A percentile compares a stretch with the other conserved stretches of the same genome.
Conservation (phyloP, 53 echinoderm and acorn worm genomes). For the Antedon mediterranea region DNA sequence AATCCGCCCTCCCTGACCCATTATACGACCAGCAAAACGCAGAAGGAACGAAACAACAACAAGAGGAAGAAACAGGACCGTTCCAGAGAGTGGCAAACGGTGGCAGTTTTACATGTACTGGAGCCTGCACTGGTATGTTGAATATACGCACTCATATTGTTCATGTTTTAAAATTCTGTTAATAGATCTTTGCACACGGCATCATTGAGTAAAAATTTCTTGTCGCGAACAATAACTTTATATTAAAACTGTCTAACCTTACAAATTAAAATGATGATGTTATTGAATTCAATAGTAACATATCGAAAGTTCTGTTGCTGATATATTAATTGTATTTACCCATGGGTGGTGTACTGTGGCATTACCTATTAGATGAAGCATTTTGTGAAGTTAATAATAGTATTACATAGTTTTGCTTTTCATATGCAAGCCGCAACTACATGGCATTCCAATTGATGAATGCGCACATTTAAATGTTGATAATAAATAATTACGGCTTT, state of each 20-base stretch:
- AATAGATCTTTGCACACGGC: too few relatives aligned
- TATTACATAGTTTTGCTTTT: background rate
- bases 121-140: slow-evolving; percentile 25
- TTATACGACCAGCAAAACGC: background rate
- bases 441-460: too few relatives aligned
- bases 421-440: background rate
- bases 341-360: background rate
- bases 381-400: background rate
- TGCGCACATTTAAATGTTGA: too few relatives aligned
- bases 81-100: slow-evolving; percentile 66
- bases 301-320: too few relatives aligned
- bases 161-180: background rate
- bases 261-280: too few relatives aligned
- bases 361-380: background rate
- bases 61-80: slow-evolving; percentile 28
- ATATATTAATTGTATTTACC: background rate
- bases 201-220: too few relatives aligned
- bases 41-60: background rate
- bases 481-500: too few relatives aligned
- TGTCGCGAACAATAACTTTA: too few relatives aligned
- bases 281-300: too few relatives aligned
- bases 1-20: slow-evolving; percentile 41
- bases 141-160: background rate
- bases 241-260: too few relatives aligned
- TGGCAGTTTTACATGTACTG: slow-evolving; percentile 69